phyloP scores from a whole-genome alignment of 1,140 invertebrate genomes.

The Heterodera schachtii region DNA sequence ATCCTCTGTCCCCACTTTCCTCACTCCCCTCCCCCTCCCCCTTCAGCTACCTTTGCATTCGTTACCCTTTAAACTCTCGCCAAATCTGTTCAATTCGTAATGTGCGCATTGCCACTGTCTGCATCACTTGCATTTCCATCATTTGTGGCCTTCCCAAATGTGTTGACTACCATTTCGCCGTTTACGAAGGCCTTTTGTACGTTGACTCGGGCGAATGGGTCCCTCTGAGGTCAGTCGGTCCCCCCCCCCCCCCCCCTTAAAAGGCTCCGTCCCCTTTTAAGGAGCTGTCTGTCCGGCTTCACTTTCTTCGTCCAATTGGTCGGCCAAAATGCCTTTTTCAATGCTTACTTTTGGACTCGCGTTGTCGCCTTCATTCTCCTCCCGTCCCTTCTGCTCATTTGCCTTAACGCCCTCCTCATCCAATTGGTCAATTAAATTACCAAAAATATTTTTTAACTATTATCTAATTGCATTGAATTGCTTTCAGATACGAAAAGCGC shows the following conservation, averaged over 20 bases:
- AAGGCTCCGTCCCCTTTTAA: constrained; percentile 30
- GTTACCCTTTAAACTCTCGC: constrained; percentile 59
- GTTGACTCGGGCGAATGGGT: constrained; percentile 50
- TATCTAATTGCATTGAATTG: not conserved
- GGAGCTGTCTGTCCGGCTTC: constrained; percentile 49
- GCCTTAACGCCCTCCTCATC: constrained; percentile 84
- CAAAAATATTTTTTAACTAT: not conserved
- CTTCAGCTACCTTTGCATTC: constrained; percentile 63
- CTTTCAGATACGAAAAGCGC: constrained; percentile 75
- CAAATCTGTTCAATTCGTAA: constrained; percentile 57
- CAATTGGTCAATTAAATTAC: constrained; percentile 68
- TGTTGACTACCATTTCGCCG: constrained; percentile 57
- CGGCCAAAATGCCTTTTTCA: constrained; percentile 62
- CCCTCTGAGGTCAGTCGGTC: constrained; percentile 37
- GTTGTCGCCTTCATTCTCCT: constrained; percentile 86
- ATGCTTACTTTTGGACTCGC: constrained; percentile 74
- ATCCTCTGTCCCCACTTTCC: no score
- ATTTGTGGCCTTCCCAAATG: constrained; percentile 62
- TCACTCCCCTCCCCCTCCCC: no score
- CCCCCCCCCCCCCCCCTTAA: not conserved
- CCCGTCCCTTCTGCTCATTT: constrained; percentile 83
- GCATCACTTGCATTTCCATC: constrained; percentile 58
- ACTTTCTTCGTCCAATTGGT: constrained; percentile 50
- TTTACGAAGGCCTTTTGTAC: constrained; percentile 60
- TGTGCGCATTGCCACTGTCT: constrained; percentile 58